Evolutionary conservation across 92 coral and sea anemone genomes (phyloP), one percentile per base, ranked within the genome.

Genomic region (Palythoa caribaeorum): DNA sequence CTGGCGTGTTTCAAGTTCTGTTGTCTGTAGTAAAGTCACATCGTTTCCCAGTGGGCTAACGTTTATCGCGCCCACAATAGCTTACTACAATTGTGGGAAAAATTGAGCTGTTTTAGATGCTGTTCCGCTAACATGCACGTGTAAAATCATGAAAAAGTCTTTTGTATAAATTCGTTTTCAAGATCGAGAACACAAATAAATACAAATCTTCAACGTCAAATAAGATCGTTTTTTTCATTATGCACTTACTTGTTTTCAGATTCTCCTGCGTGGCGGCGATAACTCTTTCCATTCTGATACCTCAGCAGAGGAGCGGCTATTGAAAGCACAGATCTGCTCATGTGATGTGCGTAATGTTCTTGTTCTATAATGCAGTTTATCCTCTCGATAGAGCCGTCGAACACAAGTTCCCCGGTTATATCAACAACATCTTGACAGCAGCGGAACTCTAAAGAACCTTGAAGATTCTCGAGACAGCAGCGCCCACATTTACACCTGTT

Each of bases 261-360:
- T 74, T 74, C 79, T 17, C 79, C 79, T 50, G 79, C 17, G 53
- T 37, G 79, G 52, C 55, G 59, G 52, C 79, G 79, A 75, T 48
- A 47, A 53, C 37, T 14, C 57, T 8, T 75, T 19, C 54, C 79
- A 16, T 47, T 74, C 51, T 57, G 20, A 9, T 74, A 37, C 52
- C 52, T 75, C 57, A 47, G 79, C 51, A 75, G 79, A 9, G 59
- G 79, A 75, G 79, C 60, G 79, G 47, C 38, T 36, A 75, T 75
- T 75, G 21, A 75, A 51, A 50, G 38, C 60, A 75, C 79, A 6
- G 79, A 74, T 52, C 51, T 39, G 79, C 16, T 47, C 37, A 57
- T 39, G 51, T 74, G 55, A 75, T 75, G 79, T 28, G 57, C 28
- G 47, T 47, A 75, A 59, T 47, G 59, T 75, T 75, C 79, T 9